Evolutionary conservation across 2,888 invertebrate species (phyloP).

Genomic region (Thereva nobilitata): DNA sequence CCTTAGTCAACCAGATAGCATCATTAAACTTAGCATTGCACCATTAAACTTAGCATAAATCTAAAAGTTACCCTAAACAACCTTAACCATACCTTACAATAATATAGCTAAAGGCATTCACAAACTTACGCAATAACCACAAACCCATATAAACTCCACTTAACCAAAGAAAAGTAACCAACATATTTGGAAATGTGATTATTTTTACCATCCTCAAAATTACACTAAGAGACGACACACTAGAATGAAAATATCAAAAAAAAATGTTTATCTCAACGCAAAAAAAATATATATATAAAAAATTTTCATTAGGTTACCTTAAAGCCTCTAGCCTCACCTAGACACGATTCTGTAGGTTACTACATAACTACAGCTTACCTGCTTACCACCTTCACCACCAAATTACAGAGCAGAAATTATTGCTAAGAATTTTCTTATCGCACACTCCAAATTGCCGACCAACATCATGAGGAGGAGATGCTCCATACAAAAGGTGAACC

Average conservation of each 20-base stretch:
- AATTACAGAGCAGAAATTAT: slow-evolving; percentile 15
- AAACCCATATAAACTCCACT: no score
- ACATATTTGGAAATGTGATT: no score
- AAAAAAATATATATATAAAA: neutral
- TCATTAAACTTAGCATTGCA: no score
- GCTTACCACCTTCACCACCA: slow-evolving; percentile 6
- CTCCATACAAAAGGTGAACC: slow-evolving; percentile 6
- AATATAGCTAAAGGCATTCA: no score
- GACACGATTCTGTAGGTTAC: slow-evolving; percentile 45
- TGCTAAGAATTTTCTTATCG: slow-evolving; percentile 8
- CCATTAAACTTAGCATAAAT: no score
- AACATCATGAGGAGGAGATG: neutral
- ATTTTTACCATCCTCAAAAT: no score
- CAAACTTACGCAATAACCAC: no score
- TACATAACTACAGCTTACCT: slow-evolving; percentile 2
- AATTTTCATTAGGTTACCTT: slow-evolving; percentile 16
- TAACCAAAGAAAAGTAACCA: no score
- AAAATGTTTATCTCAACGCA: neutral
- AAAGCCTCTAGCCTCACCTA: slow-evolving; percentile 41
- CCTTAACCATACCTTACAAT: no score
- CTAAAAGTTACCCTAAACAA: no score
- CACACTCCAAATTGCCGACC: neutral
- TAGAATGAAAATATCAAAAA: neutral
- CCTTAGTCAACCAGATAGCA: no score
- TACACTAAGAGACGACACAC: no score